Evolutionary conservation across 1,140 invertebrate species (phyloP), one percentile per base, ranked within the genome.

Genomic region (Hylaeus volcanicus): DNA sequence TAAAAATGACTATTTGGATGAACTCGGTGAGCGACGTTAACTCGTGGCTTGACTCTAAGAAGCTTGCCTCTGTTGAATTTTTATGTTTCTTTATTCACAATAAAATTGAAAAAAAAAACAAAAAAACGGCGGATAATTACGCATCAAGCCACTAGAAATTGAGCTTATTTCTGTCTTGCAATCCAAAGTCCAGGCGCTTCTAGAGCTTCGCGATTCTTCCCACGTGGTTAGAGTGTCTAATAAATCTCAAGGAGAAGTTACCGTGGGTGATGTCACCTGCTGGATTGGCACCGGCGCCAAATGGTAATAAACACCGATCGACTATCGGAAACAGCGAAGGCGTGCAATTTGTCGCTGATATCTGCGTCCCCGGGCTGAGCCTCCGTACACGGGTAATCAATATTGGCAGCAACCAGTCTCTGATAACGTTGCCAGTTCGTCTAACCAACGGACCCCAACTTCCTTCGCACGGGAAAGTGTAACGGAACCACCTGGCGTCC

Each of bases 271-370:
- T 70, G 60, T 77, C 48, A 81, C 41, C 75, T 4, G 60, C 79
- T 84, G n/a, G n/a, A n/a, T n/a, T n/a, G 78, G 79, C 79, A 83
- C 70, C 79, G 86, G 89, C 89, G 86, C 85, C 85, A 81, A 86
- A 82, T 56, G 69, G 74, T 69, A 86, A 85, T 86, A 86, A 81
- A 60, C 75, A 68, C 61, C 74, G 79, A 85, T 83, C 74, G 71
- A 39, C 63, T 89, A 87, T 87, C 88, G 48, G 74, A 39, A 64
- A 66, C 69, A 71, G 65, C 75, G 69, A 78, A 80, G 66, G 74
- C 79, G 69, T 76, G 82, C 84, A 90, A 88, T 90, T 89, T 89
- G 86, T 89, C 77, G 73, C 41, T 68, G 74, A 64, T 85, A 86
- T 88, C 83, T 65, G 56, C 51, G 66, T 64, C 70, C 79, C 82